Evolutionary conservation across 2,113 vertebrate genomes (phyloP).

Genomic region (Dromas ardeola): DNA sequence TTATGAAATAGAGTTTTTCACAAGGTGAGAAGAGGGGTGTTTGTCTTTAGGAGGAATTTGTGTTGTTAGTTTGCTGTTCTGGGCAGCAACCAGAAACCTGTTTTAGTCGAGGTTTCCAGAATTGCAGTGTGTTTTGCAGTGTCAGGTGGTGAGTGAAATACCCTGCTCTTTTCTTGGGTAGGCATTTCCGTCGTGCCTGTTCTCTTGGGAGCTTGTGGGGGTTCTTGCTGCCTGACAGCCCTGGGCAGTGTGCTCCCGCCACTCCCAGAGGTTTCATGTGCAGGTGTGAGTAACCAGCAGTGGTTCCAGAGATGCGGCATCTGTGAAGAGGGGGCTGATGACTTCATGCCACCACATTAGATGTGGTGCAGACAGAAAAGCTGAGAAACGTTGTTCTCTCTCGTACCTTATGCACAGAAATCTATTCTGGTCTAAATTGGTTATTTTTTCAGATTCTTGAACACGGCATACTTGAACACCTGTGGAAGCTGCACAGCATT

Average conservation of each 20-base stretch:
- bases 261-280: background rate
- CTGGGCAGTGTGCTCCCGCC: background rate
- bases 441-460: background rate
- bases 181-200: background rate
- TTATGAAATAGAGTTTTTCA: background rate
- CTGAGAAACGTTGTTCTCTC: background rate
- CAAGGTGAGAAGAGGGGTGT: background rate
- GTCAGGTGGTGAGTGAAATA: background rate
- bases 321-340: background rate
- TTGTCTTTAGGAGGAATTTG: background rate
- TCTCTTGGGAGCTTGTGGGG: background rate
- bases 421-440: background rate
- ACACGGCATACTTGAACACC: background rate
- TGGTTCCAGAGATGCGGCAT: background rate
- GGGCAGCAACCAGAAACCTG: background rate
- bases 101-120: background rate
- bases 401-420: background rate
- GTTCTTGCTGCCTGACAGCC: background rate
- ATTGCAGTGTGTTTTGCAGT: background rate
- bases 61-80: background rate
- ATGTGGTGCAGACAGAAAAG: background rate
- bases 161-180: background rate
- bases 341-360: background rate
- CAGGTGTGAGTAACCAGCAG: background rate
- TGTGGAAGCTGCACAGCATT: background rate